A percentile compares a stretch with the other conserved stretches of the same genome.
Conservation (phyloP, 2,797 vertebrate species). For the Diglossa cyanea region DNA sequence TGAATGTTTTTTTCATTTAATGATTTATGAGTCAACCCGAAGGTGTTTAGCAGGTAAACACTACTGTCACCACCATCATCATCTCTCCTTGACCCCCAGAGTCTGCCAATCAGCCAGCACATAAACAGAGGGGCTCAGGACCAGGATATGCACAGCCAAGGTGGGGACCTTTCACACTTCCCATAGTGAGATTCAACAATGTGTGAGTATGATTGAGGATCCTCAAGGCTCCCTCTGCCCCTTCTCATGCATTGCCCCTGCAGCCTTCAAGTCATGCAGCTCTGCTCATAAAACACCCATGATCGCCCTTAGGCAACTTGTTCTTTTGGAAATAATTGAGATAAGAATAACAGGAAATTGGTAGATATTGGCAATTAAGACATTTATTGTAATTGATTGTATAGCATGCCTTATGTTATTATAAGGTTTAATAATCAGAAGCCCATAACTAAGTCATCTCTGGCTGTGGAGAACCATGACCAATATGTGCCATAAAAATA, state of each 20-base stretch:
- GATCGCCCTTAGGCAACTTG: neutral
- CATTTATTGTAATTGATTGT: conserved; percentile 59
- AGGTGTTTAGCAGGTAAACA: neutral
- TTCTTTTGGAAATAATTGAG: conserved; percentile 42
- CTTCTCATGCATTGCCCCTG: neutral
- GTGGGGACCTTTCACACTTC: neutral
- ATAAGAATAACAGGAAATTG: conserved; percentile 62
- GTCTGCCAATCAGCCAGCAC: neutral
- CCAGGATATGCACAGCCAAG: neutral
- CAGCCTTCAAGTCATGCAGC: neutral
- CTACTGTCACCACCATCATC: neutral
- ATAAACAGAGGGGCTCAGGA: neutral
- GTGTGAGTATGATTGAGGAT: neutral
- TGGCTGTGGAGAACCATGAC: conserved; percentile 22
- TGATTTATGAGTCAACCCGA: neutral
- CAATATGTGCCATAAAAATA: conserved; percentile 24
- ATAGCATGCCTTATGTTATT: conserved; percentile 42
- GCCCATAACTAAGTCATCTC: conserved; percentile 37
- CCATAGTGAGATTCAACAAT: neutral
- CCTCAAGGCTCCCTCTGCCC: neutral
- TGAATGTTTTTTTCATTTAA: neutral
- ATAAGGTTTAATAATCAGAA: conserved; percentile 53
- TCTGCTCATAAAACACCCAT: neutral
- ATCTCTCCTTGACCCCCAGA: neutral
- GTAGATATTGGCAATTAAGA: conserved; percentile 62